Conservation (phyloP, 1,140 invertebrate genomes). For the Melipona quadrifasciata region DNA sequence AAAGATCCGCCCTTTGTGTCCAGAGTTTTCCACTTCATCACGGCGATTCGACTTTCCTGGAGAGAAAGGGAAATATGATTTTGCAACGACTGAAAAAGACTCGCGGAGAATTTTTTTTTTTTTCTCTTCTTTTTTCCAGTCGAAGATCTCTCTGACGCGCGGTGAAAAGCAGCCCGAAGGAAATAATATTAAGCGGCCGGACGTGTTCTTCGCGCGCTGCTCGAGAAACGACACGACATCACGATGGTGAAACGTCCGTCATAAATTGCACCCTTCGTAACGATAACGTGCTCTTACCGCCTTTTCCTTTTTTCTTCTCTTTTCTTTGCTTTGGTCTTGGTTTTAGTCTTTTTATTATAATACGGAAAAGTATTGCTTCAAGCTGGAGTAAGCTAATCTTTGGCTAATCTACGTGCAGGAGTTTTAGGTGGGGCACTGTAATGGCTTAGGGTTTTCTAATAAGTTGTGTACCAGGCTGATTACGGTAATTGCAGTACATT, state of each 20-base stretch:
- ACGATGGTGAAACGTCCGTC: background rate
- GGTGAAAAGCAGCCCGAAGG: constrained; percentile 1
- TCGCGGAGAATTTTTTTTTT: constrained; percentile 2
- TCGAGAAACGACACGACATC: too few species aligned
- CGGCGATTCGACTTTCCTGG: background rate
- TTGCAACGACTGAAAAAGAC: background rate
- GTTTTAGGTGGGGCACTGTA: background rate
- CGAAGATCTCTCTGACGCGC: constrained; percentile 29
- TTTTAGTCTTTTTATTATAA: background rate
- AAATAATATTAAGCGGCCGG: constrained; percentile 43
- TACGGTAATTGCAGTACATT: background rate
- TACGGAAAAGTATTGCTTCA: background rate
- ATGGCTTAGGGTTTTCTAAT: background rate
- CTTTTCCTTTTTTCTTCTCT: background rate
- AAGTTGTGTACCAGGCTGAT: background rate
- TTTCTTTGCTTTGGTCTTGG: background rate
- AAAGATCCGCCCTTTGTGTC: background rate
- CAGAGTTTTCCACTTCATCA: constrained; percentile 52
- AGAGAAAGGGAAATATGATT: background rate
- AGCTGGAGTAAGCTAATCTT: background rate
- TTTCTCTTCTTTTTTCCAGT: constrained; percentile 32
- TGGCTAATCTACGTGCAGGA: background rate
- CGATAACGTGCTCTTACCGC: background rate
- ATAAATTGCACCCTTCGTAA: background rate
- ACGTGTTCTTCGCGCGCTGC: constrained; percentile 1